Base-by-base conservation (phyloP, 2,113 vertebrate species). In the Zapus hudsonius region DNA sequence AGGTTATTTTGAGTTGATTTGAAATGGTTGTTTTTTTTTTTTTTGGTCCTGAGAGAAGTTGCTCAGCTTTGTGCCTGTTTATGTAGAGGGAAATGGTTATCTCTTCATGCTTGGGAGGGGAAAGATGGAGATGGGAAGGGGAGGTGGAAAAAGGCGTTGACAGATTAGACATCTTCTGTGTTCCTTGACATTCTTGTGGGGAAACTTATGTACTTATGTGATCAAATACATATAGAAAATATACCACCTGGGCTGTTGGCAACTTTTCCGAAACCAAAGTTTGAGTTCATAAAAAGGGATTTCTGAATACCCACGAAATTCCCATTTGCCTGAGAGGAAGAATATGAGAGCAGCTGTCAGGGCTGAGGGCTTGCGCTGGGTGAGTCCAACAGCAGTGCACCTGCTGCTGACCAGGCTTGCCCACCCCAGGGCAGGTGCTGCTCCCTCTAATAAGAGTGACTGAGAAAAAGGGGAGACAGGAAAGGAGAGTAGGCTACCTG, bases 351-450 rank as follows among this genome's bases (percentile, higher is more conserved):
- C 97, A 97, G 97, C 97, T 98, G 98, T 96, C 93, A 90, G 97
- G 97, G 93, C 97, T 85, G 88, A 94, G 96, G 97, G 94, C 96
- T 93, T 95, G 95, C 95, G 97, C 97, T 93, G 89, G 95, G 95
- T 97, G 97, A 97, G 98, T 96, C 96, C 97, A 98, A 97, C 97
- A 98, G 98, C 98, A 97, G 98, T 94, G 96, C 96, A 96, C 97
- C 97, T 97, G 97, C 97, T 98, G 97, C 97, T 97, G 97, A 97
- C 98, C 98, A 98, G 97, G 97, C 97, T 97, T 97, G 97, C 95
- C 97, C 97, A 81, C 96, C 96, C 95, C 95, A 84, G 92, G 91
- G 97, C 97, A 98, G 98, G 97, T 97, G 97, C 97, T 97, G 96
- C 96, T 90, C 92, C 91, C 81, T 59, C 97, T 97, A 97, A 97